Evolutionary conservation across 2,888 invertebrate genomes (phyloP).

Genomic region (Barypeithes pellucidus): DNA sequence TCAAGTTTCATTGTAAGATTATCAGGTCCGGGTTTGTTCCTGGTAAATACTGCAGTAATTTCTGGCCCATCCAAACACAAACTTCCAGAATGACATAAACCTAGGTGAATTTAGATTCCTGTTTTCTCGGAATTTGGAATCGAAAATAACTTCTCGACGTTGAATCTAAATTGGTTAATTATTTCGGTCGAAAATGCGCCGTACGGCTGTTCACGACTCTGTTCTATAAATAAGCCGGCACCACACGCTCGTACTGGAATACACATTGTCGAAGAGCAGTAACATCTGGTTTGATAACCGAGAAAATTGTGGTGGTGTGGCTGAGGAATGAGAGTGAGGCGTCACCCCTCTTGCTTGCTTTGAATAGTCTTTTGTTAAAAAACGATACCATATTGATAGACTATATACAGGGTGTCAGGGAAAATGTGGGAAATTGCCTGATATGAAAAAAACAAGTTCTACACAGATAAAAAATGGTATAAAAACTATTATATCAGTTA

Average conservation of each 20-base stretch:
- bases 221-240: conserved; percentile 40
- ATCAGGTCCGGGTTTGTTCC: too few relatives aligned
- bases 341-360: background rate
- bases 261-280: conserved; percentile 42
- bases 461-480: too few relatives aligned
- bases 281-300: conserved; percentile 37
- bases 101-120: conserved; percentile 20
- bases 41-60: too few relatives aligned
- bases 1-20: too few relatives aligned
- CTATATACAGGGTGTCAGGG: too few relatives aligned
- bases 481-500: too few relatives aligned
- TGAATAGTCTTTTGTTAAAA: background rate
- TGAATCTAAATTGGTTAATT: conserved; percentile 35
- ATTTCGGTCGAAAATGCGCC: conserved; percentile 26
- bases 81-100: background rate
- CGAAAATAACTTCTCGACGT: conserved; percentile 28
- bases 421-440: too few relatives aligned
- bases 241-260: conserved; percentile 29
- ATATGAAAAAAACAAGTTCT: too few relatives aligned
- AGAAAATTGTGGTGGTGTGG: conserved; percentile 1
- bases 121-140: conserved; percentile 28
- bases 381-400: too few relatives aligned
- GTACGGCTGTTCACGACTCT: conserved; percentile 29
- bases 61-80: background rate
- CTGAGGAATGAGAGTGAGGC: background rate